Base-by-base conservation (phyloP, 2,888 invertebrate species). In the Leistus spinibarbis region DNA sequence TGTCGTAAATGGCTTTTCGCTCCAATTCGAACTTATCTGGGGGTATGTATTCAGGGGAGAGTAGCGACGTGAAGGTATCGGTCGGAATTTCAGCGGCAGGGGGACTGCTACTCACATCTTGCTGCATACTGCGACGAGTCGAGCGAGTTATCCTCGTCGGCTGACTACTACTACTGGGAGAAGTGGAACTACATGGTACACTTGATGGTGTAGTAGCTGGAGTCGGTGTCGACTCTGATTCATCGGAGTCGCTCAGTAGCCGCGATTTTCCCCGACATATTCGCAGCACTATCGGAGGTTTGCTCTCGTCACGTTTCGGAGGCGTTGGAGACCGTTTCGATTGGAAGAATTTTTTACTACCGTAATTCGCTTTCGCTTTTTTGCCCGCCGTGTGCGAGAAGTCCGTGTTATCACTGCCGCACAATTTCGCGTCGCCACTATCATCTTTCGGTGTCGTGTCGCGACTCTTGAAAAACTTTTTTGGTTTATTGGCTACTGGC, bases 401-500 rank as follows among this genome's bases (percentile, higher is more conserved):
- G 24, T 76, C 73, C 66, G 69, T 72, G 67, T 66, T 74, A 62
- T 69, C 75, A 75, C 75, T 75, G 13, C 40, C 40, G 54, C 40
- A 76, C 62, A 80, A 79, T 79, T 82, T 79, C 82, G 83, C 54
- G 79, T 77, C 70, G 80, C 78, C 65, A 73, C 79, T 57, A 27
- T 71, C 77, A 76, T 90, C 89, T 76, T 89, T 88, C 2, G 88
- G 86, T 79, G 91, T 90, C 19, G 90, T 88, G 85, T 93, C 94
- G 69, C 94, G 91, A 82, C 95, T 95, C 83, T 96, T 96, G 84
- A 96, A 96, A 85, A 96, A 96, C 84, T 96, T 96, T 83, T 95
- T 94, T 62, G 95, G 95, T 84, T 95, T 94, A 40, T 40, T 40
- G 7, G 40, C 40, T 40, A 40, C 76, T 72, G 76, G 56, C 40